Conservation (phyloP, 1,140 invertebrate species). For the Babylonia areolata region DNA sequence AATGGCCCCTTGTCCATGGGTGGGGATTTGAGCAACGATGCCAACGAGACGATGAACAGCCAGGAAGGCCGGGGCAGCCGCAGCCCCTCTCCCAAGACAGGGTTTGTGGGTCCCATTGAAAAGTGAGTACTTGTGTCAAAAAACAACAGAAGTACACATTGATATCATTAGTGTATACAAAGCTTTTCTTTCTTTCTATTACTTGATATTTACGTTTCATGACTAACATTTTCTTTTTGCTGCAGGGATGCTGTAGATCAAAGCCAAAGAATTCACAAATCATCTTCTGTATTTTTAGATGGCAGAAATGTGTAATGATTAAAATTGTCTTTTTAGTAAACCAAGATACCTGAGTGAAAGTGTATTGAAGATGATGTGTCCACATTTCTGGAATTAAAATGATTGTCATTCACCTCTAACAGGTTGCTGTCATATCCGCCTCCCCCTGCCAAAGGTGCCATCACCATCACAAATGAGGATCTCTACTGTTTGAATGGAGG, state of each 20-base stretch:
- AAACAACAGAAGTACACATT: too few relatives aligned
- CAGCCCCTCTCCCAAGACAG: conserved; percentile 58
- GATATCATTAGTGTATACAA: too few relatives aligned
- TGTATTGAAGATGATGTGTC: not conserved
- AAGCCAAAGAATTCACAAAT: too few relatives aligned
- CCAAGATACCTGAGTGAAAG: too few relatives aligned
- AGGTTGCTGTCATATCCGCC: conserved; percentile 76
- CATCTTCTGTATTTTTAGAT: too few relatives aligned
- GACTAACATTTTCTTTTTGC: too few relatives aligned
- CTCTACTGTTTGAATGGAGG: conserved; percentile 92
- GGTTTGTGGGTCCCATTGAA: conserved; percentile 64
- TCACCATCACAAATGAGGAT: conserved; percentile 94
- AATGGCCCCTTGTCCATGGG: not conserved
- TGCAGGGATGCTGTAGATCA: too few relatives aligned
- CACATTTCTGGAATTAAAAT: too few relatives aligned
- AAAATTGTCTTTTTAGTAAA: too few relatives aligned
- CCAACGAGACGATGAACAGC: conserved; percentile 65
- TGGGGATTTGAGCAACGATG: conserved; percentile 30
- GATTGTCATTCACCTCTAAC: conserved; percentile 32
- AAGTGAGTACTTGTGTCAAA: conserved; percentile 59
- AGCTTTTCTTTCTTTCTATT: too few relatives aligned
- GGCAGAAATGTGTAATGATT: too few relatives aligned
- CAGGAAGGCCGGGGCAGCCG: conserved; percentile 39
- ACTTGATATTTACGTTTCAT: too few relatives aligned
- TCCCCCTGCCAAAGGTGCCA: conserved; percentile 81